Evolutionary conservation across 2,797 vertebrate species (phyloP), one percentile per base, ranked within the genome.

Genomic region (Lacerta viridis): DNA sequence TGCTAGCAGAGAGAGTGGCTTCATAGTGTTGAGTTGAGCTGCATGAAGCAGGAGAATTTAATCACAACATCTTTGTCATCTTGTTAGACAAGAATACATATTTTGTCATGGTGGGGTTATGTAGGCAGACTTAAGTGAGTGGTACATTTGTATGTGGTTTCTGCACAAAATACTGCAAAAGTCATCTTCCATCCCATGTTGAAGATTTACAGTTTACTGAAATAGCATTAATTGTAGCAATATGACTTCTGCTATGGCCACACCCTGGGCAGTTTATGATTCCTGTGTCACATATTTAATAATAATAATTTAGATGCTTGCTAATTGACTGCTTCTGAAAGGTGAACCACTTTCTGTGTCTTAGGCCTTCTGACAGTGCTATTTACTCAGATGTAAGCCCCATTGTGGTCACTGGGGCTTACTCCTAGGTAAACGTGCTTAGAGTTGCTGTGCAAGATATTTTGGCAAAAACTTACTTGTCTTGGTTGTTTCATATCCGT

Each of bases 201-300:
- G 13, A 27, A 81, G 15, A 78, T 87, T 50, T 50, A 78, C 89
- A 75, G 50, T 85, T 95, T 74, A 59, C 41, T 93, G 89, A 87
- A 80, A 84, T 55, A 93, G 2, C 59, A 85, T 72, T 94, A 91
- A 68, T 91, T 89, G 64, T 78, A 50, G 88, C 1, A 86, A 2
- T 87, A 72, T 90, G 84, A 69, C 72, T 90, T 93, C 86, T 90
- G 74, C 93, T 87, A 91, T 94, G 88, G 64, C 69, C 92, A 93
- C 75, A 91, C 92, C 89, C 85, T 89, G 81, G 95, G 23, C 84
- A 27, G 83, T 88, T 95, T 92, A 33, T 87, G 69, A 87, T 88
- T 88, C 1, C 0, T 27, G 11, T 55, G 89, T 93, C 74, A 92
- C 95, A 90, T 94, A 90, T 87, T 84, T 86, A 88, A 55, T 15